phyloP scores from a whole-genome alignment of 1,140 invertebrate species.

The Neodiprion pinetum region DNA sequence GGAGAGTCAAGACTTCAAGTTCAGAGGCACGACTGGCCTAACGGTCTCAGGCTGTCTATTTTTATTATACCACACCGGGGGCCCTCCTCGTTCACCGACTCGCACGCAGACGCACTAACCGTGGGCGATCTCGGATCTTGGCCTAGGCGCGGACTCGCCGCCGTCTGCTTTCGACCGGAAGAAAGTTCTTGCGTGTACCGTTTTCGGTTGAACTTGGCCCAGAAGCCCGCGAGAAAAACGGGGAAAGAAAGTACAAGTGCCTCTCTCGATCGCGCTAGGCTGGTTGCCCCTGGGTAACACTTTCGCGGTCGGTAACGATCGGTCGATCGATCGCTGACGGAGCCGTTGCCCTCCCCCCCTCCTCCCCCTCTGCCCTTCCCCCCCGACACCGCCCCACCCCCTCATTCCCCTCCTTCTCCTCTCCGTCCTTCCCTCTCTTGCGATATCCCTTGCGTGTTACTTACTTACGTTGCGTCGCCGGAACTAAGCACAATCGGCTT shows the following conservation, averaged over 20 bases:
- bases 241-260: slow-evolving; percentile 7
- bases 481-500: too few relatives aligned
- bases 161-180: neutral
- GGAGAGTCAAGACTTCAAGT: slow-evolving; percentile 3
- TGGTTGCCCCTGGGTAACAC: neutral
- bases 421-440: neutral
- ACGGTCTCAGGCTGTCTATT: slow-evolving; percentile 3
- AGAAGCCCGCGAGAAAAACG: slow-evolving; percentile 16
- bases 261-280: neutral
- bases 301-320: neutral
- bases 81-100: neutral
- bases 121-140: slow-evolving; percentile 12
- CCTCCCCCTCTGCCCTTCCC: neutral
- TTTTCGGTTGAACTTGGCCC: slow-evolving; percentile 39
- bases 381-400: neutral
- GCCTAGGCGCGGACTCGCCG: slow-evolving; percentile 2
- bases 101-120: neutral
- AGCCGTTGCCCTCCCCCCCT: neutral
- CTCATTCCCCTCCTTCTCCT: neutral
- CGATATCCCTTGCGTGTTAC: too few relatives aligned
- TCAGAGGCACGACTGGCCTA: slow-evolving; percentile 4
- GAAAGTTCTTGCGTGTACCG: slow-evolving; percentile 26
- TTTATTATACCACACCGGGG: slow-evolving; percentile 3
- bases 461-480: too few relatives aligned
- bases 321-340: neutral